A percentile compares a stretch with the other conserved stretches of the same genome.
These are phyloP conservation scores for Coendou prehensilis DNA, from an alignment of 2,797 vertebrate species.

Conservation along the genomic window DNA sequence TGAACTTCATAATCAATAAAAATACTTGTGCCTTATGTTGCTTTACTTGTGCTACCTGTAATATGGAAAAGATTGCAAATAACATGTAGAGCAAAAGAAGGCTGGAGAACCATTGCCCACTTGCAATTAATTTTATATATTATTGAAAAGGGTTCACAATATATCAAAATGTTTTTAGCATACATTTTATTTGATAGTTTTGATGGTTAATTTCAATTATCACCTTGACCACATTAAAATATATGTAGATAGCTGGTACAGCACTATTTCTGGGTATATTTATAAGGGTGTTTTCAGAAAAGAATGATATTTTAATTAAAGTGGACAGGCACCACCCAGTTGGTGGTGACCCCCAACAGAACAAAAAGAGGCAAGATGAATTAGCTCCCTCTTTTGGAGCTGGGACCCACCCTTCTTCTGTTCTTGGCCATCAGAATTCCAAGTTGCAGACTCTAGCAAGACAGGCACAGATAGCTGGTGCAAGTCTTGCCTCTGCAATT, in stretches of 20 bases:
- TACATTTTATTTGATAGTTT: not conserved
- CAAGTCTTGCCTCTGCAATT: not conserved
- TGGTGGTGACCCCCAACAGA: fast-evolving
- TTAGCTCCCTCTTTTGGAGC: not conserved
- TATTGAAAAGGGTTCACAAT: not conserved
- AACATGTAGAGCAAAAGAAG: not conserved
- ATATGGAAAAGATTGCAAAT: not conserved
- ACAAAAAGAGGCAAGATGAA: not conserved
- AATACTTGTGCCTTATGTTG: not conserved
- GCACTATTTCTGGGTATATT: not conserved
- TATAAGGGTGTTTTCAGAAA: not conserved
- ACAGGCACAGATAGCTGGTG: not conserved
- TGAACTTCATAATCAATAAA: not conserved
- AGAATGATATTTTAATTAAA: not conserved
- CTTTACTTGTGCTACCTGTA: not conserved
- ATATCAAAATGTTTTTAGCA: not conserved
- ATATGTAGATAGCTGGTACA: not conserved
- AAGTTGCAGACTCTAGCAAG: not conserved
- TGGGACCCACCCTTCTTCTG: not conserved
- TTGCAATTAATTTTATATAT: not conserved
- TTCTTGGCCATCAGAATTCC: too few species aligned
- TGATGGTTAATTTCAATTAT: not conserved
- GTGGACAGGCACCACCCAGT: too few species aligned
- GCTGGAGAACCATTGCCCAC: not conserved
- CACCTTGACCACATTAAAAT: not conserved